Base-by-base conservation (phyloP, 1,140 invertebrate genomes). In the Saxidomus purpurata region DNA sequence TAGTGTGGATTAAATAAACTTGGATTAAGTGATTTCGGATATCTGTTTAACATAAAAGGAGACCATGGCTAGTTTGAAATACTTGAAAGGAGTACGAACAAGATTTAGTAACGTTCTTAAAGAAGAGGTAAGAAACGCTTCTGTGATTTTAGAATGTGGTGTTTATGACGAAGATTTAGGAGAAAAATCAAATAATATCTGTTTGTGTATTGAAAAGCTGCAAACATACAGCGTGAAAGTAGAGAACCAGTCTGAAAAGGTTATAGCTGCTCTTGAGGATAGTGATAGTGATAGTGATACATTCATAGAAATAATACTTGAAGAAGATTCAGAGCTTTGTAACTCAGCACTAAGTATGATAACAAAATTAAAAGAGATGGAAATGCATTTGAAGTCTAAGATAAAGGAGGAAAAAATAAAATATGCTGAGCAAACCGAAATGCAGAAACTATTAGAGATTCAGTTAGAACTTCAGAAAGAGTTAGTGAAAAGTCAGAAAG, bases 161-260 rank as follows among this genome's bases (percentile, higher is more conserved):
- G 2, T 55, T 55, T 55, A 13, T 55, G 52, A 55, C 3, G 52
- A 8, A 55, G 28, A 69, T 34, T 69, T 36, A 36, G 36, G 11
- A 36, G 63, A 15, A 69, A 69, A 4, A 4, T 36, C 11, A 15
- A 15, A 69, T 31, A 25, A 19, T 36, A 38, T 38, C 28, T 34
- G 15, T 28, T 8, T 36, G 19, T 69, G 28, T 69, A 38, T 69
- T 28, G 28, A 69, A 31, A 15, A 69, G 28, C 8, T 69, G 19
- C 4, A 69, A 69, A 69, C 13, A 28, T 69, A 8, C 63, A 36
- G 4, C 9, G 8, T 15, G 28, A 69, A 69, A 38, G 4, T 69
- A 36, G 63, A 69, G 19, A 9, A 28, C 63, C 63, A 69, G n/a
- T 69, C 63, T 69, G 63, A 69, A 69, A 69, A 69, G 19, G 31